Evolutionary conservation across 2,888 invertebrate genomes (phyloP).

Genomic region (Cephalotes varians): DNA sequence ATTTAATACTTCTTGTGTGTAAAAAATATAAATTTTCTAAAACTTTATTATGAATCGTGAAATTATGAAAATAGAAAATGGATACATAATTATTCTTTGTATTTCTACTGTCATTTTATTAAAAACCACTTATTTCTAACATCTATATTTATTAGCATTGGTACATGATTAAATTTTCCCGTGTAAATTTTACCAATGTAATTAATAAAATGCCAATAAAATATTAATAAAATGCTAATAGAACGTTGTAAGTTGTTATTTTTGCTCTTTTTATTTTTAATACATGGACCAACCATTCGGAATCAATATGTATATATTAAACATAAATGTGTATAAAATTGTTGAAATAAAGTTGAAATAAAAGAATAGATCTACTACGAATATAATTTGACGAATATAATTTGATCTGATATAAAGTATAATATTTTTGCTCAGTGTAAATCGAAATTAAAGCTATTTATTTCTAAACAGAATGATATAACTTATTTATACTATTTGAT

Average conservation of each 20-base stretch:
- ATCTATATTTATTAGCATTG: neutral
- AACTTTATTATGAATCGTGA: neutral
- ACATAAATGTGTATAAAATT: neutral
- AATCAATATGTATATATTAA: neutral
- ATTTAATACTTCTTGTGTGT: neutral
- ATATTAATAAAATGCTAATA: too few relatives aligned
- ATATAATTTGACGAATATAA: neutral
- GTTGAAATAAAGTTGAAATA: too few relatives aligned
- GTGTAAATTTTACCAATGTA: too few relatives aligned
- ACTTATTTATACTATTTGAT: neutral
- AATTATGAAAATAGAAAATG: neutral
- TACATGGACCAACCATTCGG: neutral
- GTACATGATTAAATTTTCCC: neutral
- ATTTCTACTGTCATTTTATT: neutral
- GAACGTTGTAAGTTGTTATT: too few relatives aligned
- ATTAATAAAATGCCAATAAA: too few relatives aligned
- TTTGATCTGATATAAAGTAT: neutral
- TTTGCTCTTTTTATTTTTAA: neutral
- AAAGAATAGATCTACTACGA: neutral
- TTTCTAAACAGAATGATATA: neutral
- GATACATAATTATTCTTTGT: neutral
- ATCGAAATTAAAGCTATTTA: neutral
- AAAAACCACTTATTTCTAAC: neutral
- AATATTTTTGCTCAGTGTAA: neutral
- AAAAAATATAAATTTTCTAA: neutral